Base-by-base conservation (phyloP, 2,888 invertebrate species). In the Nomada ferruginata region DNA sequence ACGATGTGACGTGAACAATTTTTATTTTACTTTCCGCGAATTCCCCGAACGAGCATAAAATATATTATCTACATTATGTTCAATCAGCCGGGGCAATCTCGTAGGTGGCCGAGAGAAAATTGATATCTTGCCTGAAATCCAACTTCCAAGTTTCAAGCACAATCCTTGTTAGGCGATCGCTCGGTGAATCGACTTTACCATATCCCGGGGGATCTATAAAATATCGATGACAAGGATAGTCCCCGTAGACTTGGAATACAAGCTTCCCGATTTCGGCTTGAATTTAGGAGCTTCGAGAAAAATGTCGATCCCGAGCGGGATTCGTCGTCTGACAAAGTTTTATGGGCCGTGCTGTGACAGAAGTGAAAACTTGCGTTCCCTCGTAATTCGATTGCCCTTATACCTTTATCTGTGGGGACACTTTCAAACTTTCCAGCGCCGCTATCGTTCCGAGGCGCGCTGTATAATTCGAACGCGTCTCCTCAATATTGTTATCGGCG, bases 131-230 rank as follows among this genome's bases (percentile, higher is more conserved):
- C 7, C 2, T 1, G 26, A 69, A 29, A 47, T 26, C 15, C 20
- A 59, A 52, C 50, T n/a, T 44, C 13, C 29, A 52, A 71, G 47
- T 60, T 60, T 59, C 29, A 1, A 52, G 36, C 44, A 9, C 60
- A 20, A 36, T 36, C 20, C 29, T 59, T 29, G 57, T 59, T 59
- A 29, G 59, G 36, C 57, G 42, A 61, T 52, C 36, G 23, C 36
- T 18, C 36, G 20, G 20, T 20, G 2, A 4, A 42, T 18, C 60
- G 52, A 61, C 36, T 61, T 71, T 42, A n/a, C 13, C 13, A 36
- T 18, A 23, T 71, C 71, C 15, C 71, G 10, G 18, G 71, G 61
- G 71, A 13, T 61, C 52, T 42, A 52, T 61, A 52, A 52, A 71
- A 61, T 20, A 61, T 44, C 70, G 50, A 60, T 36, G 60, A 36